Evolutionary conservation across 2,113 vertebrate genomes (phyloP), one percentile per base, ranked within the genome.

Genomic region (Petrocephalus microphthalmus): DNA sequence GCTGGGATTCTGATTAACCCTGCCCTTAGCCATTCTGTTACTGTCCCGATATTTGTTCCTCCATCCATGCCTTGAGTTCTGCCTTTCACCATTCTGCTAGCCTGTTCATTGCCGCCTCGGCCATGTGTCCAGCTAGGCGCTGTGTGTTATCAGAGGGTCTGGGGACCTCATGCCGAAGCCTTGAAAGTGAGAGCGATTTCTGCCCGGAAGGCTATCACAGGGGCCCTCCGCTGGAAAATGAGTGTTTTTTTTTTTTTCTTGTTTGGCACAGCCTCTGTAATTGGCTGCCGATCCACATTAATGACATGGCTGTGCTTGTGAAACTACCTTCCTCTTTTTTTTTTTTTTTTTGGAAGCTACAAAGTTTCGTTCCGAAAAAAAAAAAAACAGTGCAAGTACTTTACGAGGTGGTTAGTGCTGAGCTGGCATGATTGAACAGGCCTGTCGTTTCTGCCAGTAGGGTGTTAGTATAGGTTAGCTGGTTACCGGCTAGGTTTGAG

Each of bases 361-460:
- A 29, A 22, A 53, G 84, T 85, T 85, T 53, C n/a, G 81, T 83
- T 83, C n/a, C 49, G 81, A 47, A 83, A 83, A 83, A 49, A 83
- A 49, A 45, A 49, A 83, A 49, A 83, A 49, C 19, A 49, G 45
- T 45, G 45, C 49, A 49, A 45, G 47, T 19, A 47, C 47, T 83
- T 49, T 42, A 42, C 71, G 1, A 6, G 15, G 5, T 20, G 33
- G 71, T 78, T 78, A 37, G 71, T 33, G 33, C 13, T 37, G 13
- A 78, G 71, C 33, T 19, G 71, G 71, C 71, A 17, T 78, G 71
- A 78, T 78, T 78, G 71, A 78, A 78, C 71, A 78, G 71, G 29
- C 33, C 33, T 4, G 6, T 78, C 33, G 5, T 78, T 78, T 78
- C 71, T 37, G 17, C 29, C 6, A 42, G 37, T 42, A 78, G 71